Evolutionary conservation across 2,888 invertebrate genomes (phyloP).

Genomic region (Nomada hirtipes): DNA sequence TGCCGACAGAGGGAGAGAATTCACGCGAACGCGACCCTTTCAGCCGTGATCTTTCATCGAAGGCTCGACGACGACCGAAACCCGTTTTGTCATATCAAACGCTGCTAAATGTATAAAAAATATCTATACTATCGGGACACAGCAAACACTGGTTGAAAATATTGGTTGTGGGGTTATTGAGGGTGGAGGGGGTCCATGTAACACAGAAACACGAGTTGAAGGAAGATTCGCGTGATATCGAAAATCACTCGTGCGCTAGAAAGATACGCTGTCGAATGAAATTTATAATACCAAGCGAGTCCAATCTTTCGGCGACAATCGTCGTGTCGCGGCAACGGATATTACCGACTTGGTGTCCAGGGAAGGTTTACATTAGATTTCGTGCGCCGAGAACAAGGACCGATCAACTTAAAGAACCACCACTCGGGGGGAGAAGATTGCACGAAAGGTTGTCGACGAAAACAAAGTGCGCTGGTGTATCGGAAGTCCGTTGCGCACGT

Average conservation of each 20-base stretch:
- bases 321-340: slow-evolving; percentile 1
- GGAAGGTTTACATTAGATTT: slow-evolving; percentile 83
- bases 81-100: slow-evolving; percentile 80
- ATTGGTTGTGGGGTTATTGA: slow-evolving; percentile 74
- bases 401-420: slow-evolving; percentile 16
- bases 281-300: too few relatives aligned
- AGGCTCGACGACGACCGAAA: slow-evolving; percentile 63
- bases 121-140: slow-evolving; percentile 82
- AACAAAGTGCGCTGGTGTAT: too few relatives aligned
- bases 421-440: slow-evolving; percentile 10
- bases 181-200: slow-evolving; percentile 73
- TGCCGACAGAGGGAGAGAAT: neutral
- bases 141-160: slow-evolving; percentile 79
- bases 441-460: slow-evolving; percentile 1
- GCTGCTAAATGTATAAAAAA: slow-evolving; percentile 75
- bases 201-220: slow-evolving; percentile 62
- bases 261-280: slow-evolving; percentile 4
- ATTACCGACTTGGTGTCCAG: slow-evolving; percentile 25
- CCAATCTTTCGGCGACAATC: neutral
- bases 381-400: slow-evolving; percentile 63
- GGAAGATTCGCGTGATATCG: slow-evolving; percentile 55
- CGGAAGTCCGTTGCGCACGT: too few relatives aligned
- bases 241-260: slow-evolving; percentile 12
- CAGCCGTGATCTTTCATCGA: neutral
- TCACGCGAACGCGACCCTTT: neutral